Evolutionary conservation across 2,113 vertebrate genomes (phyloP), one percentile per base, ranked within the genome.

Genomic region (Mola mola): DNA sequence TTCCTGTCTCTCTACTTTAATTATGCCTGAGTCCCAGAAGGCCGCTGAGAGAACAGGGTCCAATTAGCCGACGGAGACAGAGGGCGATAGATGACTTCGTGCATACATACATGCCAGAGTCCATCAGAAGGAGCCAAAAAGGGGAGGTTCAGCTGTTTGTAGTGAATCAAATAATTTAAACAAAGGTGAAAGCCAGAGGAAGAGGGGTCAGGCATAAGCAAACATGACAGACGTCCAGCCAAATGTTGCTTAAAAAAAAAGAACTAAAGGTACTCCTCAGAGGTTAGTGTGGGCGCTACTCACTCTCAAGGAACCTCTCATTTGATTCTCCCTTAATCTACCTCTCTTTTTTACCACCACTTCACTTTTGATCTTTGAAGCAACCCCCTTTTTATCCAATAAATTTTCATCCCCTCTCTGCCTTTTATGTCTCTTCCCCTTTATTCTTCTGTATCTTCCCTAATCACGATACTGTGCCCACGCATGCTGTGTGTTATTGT

Each of bases 31-130:
- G 66, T 72, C 62, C 66, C 78, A 52, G 56, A 81, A 85, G 75
- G 83, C 72, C 74, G 64, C 64, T 1, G 43, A 52, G 56, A 79
- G 66, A 74, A 79, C 66, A 20, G 58, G 56, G 46, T 75, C 83
- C 81, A 87, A 84, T 89, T 89, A 89, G 66, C 48, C 38, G 24
- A 41, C 58, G 49, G 68, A 75, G 38, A 43, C 48, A 25, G 40
- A 58, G 70, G 64, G 46, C 19, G 1, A 21, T 6, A 53, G 11
- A 16, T 73, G 82, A 81, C 42, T 33, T 75, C 72, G 79, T 4
- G 6, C 28, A 29, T 0, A 1, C 48, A 29, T 61, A 57, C 66
- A 65, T 40, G 47, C 61, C 46, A 56, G 65, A 58, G 64, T 79
- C 57, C 55, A 66, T 81, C 41, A 50, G 44, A 79, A 31, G 10